Base-by-base conservation (phyloP, 1,140 invertebrate genomes). In the Lepidotrigona ventralis region DNA sequence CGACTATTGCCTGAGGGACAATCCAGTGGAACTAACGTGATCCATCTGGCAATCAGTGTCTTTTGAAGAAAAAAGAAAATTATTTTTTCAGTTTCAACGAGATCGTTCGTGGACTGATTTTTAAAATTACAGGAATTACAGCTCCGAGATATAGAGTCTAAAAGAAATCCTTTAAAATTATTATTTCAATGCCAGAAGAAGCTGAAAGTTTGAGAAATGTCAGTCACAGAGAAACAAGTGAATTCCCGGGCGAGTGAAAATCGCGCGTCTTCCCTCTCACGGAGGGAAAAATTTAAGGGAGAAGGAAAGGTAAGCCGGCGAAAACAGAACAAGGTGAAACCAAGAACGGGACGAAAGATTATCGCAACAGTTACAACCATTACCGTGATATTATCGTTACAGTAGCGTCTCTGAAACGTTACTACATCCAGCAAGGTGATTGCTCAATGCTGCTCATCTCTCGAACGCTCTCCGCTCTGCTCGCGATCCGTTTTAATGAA, bases 361-460 rank as follows among this genome's bases (percentile, higher is more conserved):
- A 83, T 83, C 81, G 81, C 66, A 83, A 83, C 74, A 23, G 81
- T 83, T 83, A 83, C 81, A 58, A 21, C 74, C 73, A 54, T 87
- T 87, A 87, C 51, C 73, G 70, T 51, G 53, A 83, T 83, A 87
- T 87, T 79, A 76, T 77, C 46, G 79, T 84, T 87, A 86, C 86
- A 86, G 86, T 87, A 87, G 86, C 86, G 76, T 86, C 81, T 60
- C 75, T 76, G 60, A 60, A 66, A 70, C 29, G 46, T 87, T 86
- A 66, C 85, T 84, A 75, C 86, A 87, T 87, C 84, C 33, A 51
- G 12, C 64, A 8, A 15, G 15, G 75, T 26, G 33, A 46, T 87
- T 87, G 76, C 86, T 58, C 85, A 87, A 87, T 84, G 71, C 60
- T 73, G 81, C 63, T 87, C 81, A 86, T 86, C 85, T 87, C 73